phyloP scores from a whole-genome alignment of 2,888 invertebrate species.

The Laothoe populi region DNA sequence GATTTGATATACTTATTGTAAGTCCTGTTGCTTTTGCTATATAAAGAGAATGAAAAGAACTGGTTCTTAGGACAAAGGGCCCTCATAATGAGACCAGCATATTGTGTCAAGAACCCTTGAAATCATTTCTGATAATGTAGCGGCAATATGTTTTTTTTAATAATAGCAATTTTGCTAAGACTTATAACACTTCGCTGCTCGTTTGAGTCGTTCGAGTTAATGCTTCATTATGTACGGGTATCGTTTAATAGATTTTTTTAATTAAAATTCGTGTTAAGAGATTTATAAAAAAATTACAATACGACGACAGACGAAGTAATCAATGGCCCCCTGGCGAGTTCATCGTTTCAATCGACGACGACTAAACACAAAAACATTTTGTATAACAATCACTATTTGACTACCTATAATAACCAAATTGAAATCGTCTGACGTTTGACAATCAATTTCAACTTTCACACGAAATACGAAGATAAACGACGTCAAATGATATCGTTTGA shows the following conservation, averaged over 20 bases:
- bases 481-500: constrained; percentile 6
- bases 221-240: constrained; percentile 6
- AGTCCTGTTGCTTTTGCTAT: constrained; percentile 71
- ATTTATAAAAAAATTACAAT: background rate
- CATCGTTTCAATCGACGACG: background rate
- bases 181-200: constrained; percentile 49
- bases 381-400: background rate
- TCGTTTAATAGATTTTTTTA: constrained; percentile 2
- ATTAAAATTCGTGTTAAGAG: background rate
- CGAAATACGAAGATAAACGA: constrained; percentile 9
- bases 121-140: constrained; percentile 64
- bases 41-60: constrained; percentile 71
- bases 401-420: background rate
- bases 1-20: constrained; percentile 82
- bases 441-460: constrained; percentile 12
- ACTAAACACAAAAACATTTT: background rate
- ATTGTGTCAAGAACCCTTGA: constrained; percentile 79
- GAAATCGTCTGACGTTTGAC: background rate
- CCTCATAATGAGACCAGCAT: constrained; percentile 83
- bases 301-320: no score
- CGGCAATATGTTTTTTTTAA: constrained; percentile 77
- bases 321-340: background rate
- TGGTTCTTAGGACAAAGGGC: constrained; percentile 83
- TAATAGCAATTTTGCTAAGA: constrained; percentile 56
- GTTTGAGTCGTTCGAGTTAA: constrained; percentile 27